These are phyloP conservation scores for Archocentrus centrarchus DNA, from an alignment of 2,113 vertebrate species.

Conservation along the genomic window DNA sequence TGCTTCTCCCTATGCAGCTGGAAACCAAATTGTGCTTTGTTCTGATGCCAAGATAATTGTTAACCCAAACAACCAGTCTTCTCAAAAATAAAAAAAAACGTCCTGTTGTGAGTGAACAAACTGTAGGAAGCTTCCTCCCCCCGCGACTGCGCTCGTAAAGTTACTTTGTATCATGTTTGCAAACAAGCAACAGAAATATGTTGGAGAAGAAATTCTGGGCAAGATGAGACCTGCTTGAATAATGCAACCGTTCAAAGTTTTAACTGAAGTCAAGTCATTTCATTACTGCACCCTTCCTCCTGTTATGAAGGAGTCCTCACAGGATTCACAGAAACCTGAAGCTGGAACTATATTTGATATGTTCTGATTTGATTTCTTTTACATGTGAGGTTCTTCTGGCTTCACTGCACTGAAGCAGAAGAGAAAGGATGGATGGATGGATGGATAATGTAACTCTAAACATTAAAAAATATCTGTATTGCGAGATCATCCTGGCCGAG, in stretches of 20 bases:
- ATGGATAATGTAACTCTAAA: too few relatives aligned
- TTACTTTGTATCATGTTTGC: constrained; percentile 17
- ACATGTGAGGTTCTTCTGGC: too few relatives aligned
- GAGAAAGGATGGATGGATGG: too few relatives aligned
- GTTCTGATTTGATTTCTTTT: too few relatives aligned
- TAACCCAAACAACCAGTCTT: neutral
- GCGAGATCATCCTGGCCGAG: too few relatives aligned
- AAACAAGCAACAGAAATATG: neutral
- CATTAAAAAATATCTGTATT: too few relatives aligned
- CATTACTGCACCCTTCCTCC: neutral
- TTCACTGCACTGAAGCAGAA: too few relatives aligned
- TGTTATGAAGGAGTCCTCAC: neutral
- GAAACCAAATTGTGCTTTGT: neutral
- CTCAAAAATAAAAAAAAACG: neutral
- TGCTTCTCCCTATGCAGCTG: neutral
- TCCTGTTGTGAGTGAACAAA: constrained; percentile 13
- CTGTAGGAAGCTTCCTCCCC: neutral
- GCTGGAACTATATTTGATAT: too few relatives aligned
- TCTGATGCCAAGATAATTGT: constrained; percentile 6
- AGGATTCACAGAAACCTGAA: too few relatives aligned
- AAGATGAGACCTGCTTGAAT: constrained; percentile 21
- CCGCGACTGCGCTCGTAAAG: neutral
- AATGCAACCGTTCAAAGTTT: neutral
- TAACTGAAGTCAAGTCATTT: neutral
- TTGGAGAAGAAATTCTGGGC: neutral